phyloP scores from a whole-genome alignment of 2,113 vertebrate species.

The Poeciliopsis turrubarensis region DNA sequence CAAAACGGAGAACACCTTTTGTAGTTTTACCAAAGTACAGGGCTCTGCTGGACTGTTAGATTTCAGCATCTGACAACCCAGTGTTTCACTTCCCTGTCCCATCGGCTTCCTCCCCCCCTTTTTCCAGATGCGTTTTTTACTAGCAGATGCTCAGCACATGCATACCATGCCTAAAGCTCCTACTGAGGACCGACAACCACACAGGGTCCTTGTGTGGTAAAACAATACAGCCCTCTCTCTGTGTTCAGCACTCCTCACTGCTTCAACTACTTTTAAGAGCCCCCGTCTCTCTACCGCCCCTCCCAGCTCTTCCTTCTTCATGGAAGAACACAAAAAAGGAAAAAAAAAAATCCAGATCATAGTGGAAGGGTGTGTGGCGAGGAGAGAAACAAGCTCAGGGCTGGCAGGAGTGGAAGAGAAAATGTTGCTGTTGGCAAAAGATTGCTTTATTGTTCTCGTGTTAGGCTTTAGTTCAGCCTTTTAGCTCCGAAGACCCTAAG shows the following conservation, averaged over 20 bases:
- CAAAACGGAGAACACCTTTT: not conserved
- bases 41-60: conserved; percentile 10
- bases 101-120: conserved; percentile 43
- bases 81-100: conserved; percentile 27
- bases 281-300: not conserved
- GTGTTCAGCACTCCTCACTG: conserved; percentile 49
- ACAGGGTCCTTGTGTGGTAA: conserved; percentile 56
- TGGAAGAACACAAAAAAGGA: conserved; percentile 9
- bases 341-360: conserved; percentile 17
- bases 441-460: conserved; percentile 73
- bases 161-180: conserved; percentile 59
- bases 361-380: conserved; percentile 59
- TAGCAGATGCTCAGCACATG: conserved; percentile 72
- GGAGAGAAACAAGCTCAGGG: conserved; percentile 55
- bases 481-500: conserved; percentile 64
- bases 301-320: not conserved
- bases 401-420: conserved; percentile 57
- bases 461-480: conserved; percentile 46
- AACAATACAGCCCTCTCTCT: conserved; percentile 65
- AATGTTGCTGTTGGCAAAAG: conserved; percentile 76
- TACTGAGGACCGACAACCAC: conserved; percentile 62
- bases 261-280: conserved; percentile 49
- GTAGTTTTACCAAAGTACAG: not conserved
- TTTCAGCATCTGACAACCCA: conserved; percentile 13
- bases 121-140: conserved; percentile 70